These are phyloP conservation scores for Arizona elegans DNA, from an alignment of 2,113 vertebrate species.

Conservation along the genomic window DNA sequence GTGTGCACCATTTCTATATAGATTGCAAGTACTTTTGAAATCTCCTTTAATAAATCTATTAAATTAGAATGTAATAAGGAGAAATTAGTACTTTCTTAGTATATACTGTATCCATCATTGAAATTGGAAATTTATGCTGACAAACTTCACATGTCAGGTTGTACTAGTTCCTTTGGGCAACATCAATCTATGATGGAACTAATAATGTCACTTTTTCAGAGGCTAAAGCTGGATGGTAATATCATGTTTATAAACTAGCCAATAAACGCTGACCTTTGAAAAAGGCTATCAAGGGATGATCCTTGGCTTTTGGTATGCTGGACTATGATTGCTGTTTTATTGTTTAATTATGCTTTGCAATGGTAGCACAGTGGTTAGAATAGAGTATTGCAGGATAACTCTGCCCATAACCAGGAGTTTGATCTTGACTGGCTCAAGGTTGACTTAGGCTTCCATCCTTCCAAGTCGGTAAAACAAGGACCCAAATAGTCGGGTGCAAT, in stretches of 20 bases:
- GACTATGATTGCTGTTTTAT: neutral
- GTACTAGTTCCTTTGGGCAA: neutral
- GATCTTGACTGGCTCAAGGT: neutral
- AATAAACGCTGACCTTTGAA: neutral
- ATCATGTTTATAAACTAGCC: neutral
- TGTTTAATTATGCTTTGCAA: neutral
- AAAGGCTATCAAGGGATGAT: neutral
- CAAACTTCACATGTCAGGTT: neutral
- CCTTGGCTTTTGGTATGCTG: neutral
- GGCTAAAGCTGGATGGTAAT: neutral
- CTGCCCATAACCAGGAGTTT: too few species aligned
- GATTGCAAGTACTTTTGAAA: neutral
- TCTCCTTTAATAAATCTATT: neutral
- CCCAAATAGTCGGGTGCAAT: neutral
- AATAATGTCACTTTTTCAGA: neutral
- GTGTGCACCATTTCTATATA: neutral
- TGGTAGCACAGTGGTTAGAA: neutral
- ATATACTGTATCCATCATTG: neutral
- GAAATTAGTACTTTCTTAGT: neutral
- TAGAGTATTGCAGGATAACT: neutral
- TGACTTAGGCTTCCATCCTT: neutral
- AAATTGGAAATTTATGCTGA: neutral
- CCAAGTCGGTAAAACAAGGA: neutral
- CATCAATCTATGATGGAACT: neutral
- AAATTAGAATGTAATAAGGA: neutral